Conservation (phyloP, 2,797 vertebrate genomes). For the Gallinago stenura region DNA sequence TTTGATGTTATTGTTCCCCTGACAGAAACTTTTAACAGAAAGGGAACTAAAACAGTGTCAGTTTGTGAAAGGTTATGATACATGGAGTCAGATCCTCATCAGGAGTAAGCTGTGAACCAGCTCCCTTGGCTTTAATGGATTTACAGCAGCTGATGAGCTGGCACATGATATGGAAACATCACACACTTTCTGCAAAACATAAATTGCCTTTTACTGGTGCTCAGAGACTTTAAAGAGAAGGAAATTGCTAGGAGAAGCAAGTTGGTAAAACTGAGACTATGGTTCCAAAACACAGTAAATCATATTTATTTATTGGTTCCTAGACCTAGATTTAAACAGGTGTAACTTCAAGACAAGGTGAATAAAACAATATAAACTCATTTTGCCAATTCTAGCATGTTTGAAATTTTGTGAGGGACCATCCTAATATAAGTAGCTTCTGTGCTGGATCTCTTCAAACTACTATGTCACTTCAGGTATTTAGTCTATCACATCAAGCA, state of each 20-base stretch:
- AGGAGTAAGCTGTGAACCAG: neutral
- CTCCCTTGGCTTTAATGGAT: neutral
- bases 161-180: neutral
- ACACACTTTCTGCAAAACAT: neutral
- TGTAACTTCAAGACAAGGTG: neutral
- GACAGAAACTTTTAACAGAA: neutral
- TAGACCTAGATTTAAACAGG: neutral
- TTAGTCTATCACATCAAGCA: neutral
- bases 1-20: slow-evolving; percentile 5
- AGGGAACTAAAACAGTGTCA: neutral
- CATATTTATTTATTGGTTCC: neutral
- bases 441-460: neutral
- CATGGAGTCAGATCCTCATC: neutral
- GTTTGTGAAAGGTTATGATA: neutral
- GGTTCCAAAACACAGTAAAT: neutral
- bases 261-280: neutral
- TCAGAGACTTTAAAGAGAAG: neutral
- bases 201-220: neutral
- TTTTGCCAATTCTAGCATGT: neutral
- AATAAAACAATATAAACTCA: neutral
- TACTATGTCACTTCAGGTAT: neutral
- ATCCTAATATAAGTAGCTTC: neutral
- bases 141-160: neutral
- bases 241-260: neutral
- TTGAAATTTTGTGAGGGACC: neutral